These are phyloP conservation scores for Cosmopolites sordidus DNA, from an alignment of 2,888 invertebrate genomes.

Conservation along the genomic window DNA sequence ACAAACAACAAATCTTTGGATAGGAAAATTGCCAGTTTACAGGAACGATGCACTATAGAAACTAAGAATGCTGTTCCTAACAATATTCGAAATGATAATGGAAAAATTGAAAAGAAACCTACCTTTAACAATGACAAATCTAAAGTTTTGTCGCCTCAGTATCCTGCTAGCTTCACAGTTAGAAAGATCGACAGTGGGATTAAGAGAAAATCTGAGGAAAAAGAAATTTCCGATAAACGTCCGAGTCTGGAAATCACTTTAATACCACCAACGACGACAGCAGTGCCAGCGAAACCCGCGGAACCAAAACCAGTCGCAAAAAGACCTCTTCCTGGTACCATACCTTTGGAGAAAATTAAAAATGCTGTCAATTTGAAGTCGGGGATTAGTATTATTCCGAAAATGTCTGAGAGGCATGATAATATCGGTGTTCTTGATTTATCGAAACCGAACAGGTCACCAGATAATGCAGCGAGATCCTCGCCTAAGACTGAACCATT, in stretches of 20 bases:
- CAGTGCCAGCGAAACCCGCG: constrained; percentile 18
- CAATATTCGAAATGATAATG: constrained; percentile 14
- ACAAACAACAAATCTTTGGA: constrained; percentile 31
- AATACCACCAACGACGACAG: constrained; percentile 37
- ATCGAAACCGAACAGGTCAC: constrained; percentile 43
- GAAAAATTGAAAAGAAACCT: constrained; percentile 29
- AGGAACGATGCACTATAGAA: constrained; percentile 41
- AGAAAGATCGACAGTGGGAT: constrained; percentile 46
- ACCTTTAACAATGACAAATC: constrained; percentile 24
- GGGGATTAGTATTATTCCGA: constrained; percentile 42
- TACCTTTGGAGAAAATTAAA: constrained; percentile 52
- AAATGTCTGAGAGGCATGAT: constrained; percentile 46
- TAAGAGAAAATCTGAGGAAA: constrained; percentile 41
- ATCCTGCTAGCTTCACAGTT: constrained; percentile 46
- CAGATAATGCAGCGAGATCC: constrained; percentile 37
- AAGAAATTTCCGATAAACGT: constrained; percentile 31
- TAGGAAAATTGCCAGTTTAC: constrained; percentile 41
- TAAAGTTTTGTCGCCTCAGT: constrained; percentile 29
- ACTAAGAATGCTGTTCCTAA: constrained; percentile 30
- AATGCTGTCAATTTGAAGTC: constrained; percentile 43
- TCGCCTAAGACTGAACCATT: constrained; percentile 36
- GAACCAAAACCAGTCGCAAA: constrained; percentile 36
- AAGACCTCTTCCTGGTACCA: constrained; percentile 54
- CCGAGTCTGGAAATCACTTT: constrained; percentile 47
- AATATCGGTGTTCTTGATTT: constrained; percentile 54